Conservation (phyloP, 2,113 vertebrate species). For the Thamnophis sirtalis region DNA sequence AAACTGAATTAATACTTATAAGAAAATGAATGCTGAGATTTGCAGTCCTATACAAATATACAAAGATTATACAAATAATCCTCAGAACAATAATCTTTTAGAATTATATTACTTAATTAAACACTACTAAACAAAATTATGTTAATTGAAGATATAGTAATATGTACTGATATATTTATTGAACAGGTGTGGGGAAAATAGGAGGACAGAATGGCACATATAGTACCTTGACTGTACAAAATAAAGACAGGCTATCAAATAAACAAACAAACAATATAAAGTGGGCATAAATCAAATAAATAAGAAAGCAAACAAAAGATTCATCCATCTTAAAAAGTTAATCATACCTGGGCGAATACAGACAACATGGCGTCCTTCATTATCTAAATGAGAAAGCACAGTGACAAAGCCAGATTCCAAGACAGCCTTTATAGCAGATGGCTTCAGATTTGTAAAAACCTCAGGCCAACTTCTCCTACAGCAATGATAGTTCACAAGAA, state of each 20-base stretch:
- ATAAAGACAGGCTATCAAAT: background rate
- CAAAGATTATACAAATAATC: background rate
- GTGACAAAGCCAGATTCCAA: constrained; percentile 92
- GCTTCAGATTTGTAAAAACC: constrained; percentile 88
- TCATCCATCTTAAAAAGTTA: background rate
- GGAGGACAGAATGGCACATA: background rate
- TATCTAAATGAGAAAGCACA: constrained; percentile 84
- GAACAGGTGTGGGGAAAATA: background rate
- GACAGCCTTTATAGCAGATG: constrained; percentile 86
- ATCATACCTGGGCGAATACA: constrained; percentile 87
- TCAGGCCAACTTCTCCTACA: constrained; percentile 92
- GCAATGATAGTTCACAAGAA: constrained; percentile 91
- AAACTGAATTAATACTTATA: constrained; percentile 29
- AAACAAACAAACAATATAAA: background rate
- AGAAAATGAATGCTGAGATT: background rate
- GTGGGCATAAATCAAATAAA: background rate
- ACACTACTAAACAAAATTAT: background rate
- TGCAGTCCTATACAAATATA: background rate
- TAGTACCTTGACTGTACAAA: background rate
- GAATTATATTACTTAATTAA: background rate
- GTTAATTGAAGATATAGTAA: background rate
- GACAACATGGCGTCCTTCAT: constrained; percentile 86
- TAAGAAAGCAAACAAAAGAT: background rate
- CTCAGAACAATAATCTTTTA: background rate
- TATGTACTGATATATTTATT: background rate